Conservation (phyloP, 2,113 vertebrate genomes). For the Corydoras maculifer region DNA sequence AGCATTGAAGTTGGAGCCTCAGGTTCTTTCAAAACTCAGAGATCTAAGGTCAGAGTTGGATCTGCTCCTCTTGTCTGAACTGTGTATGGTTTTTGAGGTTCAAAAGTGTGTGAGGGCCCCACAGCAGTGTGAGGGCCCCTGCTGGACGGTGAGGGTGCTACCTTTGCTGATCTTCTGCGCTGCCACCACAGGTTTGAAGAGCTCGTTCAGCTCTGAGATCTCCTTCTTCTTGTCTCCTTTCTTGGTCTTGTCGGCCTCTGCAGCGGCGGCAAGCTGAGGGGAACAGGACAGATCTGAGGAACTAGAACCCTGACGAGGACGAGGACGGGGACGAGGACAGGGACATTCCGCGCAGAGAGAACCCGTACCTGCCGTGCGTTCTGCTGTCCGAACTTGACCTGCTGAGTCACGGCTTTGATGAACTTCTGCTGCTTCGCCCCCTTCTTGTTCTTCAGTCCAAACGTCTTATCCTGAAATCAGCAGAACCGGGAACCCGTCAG, state of each 20-base stretch:
- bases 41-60: too few species aligned
- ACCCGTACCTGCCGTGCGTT: constrained; percentile 74
- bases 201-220: constrained; percentile 87
- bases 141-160: constrained; percentile 44
- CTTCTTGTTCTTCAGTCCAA: constrained; percentile 97
- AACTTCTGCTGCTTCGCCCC: constrained; percentile 97
- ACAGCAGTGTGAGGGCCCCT: too few species aligned
- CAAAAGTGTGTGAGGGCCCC: too few species aligned
- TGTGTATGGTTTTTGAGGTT: too few species aligned
- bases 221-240: constrained; percentile 96
- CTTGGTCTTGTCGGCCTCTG: constrained; percentile 74
- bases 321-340: neutral
- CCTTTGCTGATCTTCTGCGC: constrained; percentile 98
- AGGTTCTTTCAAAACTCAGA: too few species aligned
- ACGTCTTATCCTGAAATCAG: constrained; percentile 85
- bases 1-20: too few species aligned
- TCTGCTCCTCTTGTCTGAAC: too few species aligned
- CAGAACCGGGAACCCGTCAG: too few species aligned
- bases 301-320: neutral
- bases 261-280: constrained; percentile 60
- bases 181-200: constrained; percentile 92
- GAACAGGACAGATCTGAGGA: neutral
- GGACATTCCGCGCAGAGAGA: neutral
- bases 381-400: constrained; percentile 90
- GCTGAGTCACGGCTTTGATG: constrained; percentile 94